phyloP scores from a whole-genome alignment of 2,113 vertebrate species.

The Perccottus glenii region DNA sequence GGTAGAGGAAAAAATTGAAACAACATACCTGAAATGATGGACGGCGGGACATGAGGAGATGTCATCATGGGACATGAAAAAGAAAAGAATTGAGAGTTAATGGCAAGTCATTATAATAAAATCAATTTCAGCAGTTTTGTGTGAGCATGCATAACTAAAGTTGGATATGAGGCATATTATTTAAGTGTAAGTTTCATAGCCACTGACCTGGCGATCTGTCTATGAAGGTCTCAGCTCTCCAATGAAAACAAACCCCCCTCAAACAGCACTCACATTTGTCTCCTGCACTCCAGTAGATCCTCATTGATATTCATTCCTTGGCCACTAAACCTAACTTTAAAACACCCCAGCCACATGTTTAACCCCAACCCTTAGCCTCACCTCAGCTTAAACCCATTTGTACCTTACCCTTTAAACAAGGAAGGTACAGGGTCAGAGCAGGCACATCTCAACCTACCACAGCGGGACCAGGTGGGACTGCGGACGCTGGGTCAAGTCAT shows the following conservation, averaged over 20 bases:
- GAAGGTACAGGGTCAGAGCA: background rate
- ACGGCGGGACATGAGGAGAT: constrained; percentile 15
- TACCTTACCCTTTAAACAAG: background rate
- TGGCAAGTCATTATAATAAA: constrained; percentile 21
- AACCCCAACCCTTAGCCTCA: constrained; percentile 20
- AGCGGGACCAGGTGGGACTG: too few species aligned
- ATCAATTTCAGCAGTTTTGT: constrained; percentile 15
- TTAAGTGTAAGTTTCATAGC: background rate
- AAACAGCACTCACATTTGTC: constrained; percentile 27
- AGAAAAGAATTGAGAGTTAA: constrained; percentile 14
- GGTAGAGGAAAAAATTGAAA: constrained; percentile 7
- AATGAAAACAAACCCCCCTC: constrained; percentile 48
- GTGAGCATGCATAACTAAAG: constrained; percentile 30
- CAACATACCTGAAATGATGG: constrained; percentile 61
- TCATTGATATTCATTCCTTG: constrained; percentile 4
- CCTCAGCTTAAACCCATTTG: constrained; percentile 12
- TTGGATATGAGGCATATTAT: constrained; percentile 16
- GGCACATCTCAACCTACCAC: background rate
- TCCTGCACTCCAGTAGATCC: constrained; percentile 2
- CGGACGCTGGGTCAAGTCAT: background rate
- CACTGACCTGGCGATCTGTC: constrained; percentile 41
- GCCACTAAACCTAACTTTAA: constrained; percentile 21
- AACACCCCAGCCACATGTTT: constrained; percentile 25
- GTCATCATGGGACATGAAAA: constrained; percentile 18
- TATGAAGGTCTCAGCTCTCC: constrained; percentile 17